Evolutionary conservation across 2,888 invertebrate species (phyloP).

Genomic region (Asteroscopus sphinx): DNA sequence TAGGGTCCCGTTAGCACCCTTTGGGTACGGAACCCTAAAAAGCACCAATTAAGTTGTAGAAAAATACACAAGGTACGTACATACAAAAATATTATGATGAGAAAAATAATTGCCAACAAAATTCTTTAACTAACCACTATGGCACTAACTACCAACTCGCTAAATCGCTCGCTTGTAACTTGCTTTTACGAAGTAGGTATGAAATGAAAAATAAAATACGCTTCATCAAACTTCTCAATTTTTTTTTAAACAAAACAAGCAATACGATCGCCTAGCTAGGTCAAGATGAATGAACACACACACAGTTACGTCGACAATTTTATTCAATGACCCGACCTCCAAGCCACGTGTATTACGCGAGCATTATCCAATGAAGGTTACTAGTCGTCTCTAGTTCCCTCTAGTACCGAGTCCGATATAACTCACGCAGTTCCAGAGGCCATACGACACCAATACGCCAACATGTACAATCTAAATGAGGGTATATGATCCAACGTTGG

Average conservation of each 20-base stretch:
- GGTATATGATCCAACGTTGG: constrained; percentile 52
- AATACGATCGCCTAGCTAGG: neutral
- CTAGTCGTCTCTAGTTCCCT: constrained; percentile 63
- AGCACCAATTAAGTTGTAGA: no score
- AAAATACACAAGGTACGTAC: no score
- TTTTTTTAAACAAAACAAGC: constrained; percentile 1
- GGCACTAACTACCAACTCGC: no score
- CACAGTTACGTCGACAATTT: constrained; percentile 32
- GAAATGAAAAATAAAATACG: no score
- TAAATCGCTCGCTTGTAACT: no score
- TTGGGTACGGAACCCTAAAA: no score
- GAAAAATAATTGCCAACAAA: neutral
- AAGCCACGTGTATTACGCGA: constrained; percentile 54
- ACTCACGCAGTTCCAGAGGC: constrained; percentile 45
- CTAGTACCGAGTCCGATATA: constrained; percentile 52
- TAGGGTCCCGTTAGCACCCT: no score
- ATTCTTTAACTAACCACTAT: constrained; percentile 2
- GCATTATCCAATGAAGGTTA: constrained; percentile 62
- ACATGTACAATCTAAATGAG: constrained; percentile 27
- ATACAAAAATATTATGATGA: no score
- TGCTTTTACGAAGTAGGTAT: no score
- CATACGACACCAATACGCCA: constrained; percentile 41
- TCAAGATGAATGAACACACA: constrained; percentile 46
- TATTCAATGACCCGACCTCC: constrained; percentile 49
- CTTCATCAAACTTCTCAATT: neutral